Conservation (phyloP, 1,140 invertebrate genomes). For the Akabosia matsudoensis region DNA sequence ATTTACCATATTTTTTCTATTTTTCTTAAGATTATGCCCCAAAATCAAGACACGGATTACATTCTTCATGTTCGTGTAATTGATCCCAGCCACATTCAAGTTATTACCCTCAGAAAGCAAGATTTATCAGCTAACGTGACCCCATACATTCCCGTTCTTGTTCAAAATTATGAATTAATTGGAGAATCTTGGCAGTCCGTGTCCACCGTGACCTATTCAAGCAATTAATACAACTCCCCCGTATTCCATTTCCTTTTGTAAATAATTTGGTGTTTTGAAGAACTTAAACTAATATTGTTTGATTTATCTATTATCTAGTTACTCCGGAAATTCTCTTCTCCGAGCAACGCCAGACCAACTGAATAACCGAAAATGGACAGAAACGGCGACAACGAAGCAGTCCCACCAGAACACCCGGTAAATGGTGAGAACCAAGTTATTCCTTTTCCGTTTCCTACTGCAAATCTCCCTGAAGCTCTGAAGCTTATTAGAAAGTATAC, state of each 20-base stretch:
- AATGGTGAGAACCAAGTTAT: no score
- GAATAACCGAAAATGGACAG: no score
- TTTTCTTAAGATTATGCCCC: neutral
- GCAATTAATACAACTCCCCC: no score
- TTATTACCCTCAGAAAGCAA: neutral
- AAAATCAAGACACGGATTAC: neutral
- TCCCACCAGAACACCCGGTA: no score
- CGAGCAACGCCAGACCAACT: no score
- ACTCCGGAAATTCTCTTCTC: no score
- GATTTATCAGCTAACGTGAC: neutral
- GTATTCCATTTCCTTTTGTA: no score
- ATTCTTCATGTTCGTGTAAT: neutral
- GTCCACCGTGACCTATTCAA: neutral
- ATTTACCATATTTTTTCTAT: neutral
- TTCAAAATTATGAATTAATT: neutral
- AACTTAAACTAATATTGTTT: no score
- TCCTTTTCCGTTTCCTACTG: neutral
- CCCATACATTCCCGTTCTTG: neutral
- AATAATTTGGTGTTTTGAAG: no score
- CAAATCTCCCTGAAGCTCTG: neutral
- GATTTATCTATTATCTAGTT: no score
- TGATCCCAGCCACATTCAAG: neutral
- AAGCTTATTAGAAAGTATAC: neutral
- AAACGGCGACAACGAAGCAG: no score
- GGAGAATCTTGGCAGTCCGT: neutral